Evolutionary conservation across 2,113 vertebrate genomes (phyloP).

Genomic region (Paratilapia polleni): DNA sequence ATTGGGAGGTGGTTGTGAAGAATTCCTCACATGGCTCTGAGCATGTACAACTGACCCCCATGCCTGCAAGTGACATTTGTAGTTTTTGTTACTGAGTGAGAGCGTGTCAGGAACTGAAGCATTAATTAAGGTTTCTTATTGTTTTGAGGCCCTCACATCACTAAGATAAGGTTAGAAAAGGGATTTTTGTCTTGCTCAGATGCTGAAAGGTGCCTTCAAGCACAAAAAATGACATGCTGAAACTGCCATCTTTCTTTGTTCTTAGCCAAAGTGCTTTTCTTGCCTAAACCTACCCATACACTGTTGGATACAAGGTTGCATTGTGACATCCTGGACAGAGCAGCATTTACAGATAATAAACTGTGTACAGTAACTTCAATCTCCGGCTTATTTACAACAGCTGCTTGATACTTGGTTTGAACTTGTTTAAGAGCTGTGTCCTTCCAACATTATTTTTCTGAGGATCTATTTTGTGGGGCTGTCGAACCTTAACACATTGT

Average conservation of each 20-base stretch:
- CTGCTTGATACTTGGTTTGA: no score
- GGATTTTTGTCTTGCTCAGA: background rate
- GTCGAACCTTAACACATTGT: no score
- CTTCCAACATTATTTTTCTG: no score
- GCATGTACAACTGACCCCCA: constrained; percentile 55
- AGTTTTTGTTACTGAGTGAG: constrained; percentile 29
- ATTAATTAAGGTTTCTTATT: constrained; percentile 24
- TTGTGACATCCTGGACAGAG: background rate
- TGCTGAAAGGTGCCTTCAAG: constrained; percentile 3
- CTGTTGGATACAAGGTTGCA: background rate
- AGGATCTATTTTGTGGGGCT: no score
- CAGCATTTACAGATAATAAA: background rate
- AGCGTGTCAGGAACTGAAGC: constrained; percentile 53
- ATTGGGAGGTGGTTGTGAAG: constrained; percentile 71
- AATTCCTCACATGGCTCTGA: constrained; percentile 72
- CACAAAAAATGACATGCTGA: background rate
- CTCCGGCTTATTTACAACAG: no score
- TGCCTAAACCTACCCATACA: background rate
- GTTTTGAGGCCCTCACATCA: background rate
- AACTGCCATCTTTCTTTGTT: background rate
- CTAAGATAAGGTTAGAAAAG: background rate
- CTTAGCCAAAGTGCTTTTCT: background rate
- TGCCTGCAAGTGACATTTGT: constrained; percentile 53
- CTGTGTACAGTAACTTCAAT: background rate
- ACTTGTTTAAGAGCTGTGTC: no score